Evolutionary conservation across 2,113 vertebrate species (phyloP), one percentile per base, ranked within the genome.

Genomic region (Macheiramphus alcinus): DNA sequence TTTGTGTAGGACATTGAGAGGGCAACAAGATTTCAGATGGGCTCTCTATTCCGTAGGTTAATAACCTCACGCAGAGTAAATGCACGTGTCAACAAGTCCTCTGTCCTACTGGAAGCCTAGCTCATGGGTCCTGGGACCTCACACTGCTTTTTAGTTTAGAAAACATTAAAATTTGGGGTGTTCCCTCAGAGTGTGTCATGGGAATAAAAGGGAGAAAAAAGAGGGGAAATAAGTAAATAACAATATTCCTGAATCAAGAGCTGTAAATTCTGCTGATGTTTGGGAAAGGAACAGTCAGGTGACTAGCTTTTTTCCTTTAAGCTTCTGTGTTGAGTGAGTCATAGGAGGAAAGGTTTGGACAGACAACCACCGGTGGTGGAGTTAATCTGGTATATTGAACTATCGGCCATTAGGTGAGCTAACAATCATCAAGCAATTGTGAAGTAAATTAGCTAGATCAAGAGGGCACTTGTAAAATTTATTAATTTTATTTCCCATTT

Each of bases 401-500:
- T 74, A 43, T 47, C 50, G 50, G 68, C 76, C 23, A 19, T 80
- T 50, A 89, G 80, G 89, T 78, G 43, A 81, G 80, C 89, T 78
- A 74, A 78, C 72, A 70, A 70, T 80, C 80, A 27, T 47, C 8
- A 3, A 6, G 61, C 73, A 80, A 63, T 87, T 73, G 82, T 12
- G 62, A 88, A 71, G 76, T 53, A 81, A 91, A 96, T 95, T 89
- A 90, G 52, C 43, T 82, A 71, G 76, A 96, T 89, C 91, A 86
- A 93, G 65, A 81, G 83, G 89, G 83, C 76, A 58, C 73, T 84
- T 95, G 76, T 93, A 88, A 80, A 74, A 74, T 63, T 55, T 89
- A 93, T 81, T 84, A 71, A 75, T 94, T 95, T 91, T 66, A 81
- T 88, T 88, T 92, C 95, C 74, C 88, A 72, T 86, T 91, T 91